These are phyloP conservation scores for Pseudococcus longispinus DNA, from an alignment of 2,888 invertebrate species.

Conservation along the genomic window DNA sequence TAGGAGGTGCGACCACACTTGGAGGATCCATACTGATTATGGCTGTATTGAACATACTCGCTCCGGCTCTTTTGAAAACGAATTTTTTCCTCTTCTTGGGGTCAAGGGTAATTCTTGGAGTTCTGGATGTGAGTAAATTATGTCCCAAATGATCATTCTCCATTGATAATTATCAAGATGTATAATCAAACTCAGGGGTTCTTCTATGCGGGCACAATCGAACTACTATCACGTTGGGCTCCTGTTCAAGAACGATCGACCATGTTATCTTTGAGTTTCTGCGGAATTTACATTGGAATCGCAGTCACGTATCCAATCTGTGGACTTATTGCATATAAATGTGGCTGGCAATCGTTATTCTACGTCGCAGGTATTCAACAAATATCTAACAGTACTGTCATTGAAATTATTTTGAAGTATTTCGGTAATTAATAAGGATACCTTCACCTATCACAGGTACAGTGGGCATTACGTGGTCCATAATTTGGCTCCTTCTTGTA, in stretches of 20 bases:
- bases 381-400: neutral
- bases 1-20: conserved; percentile 82
- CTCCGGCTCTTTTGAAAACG: conserved; percentile 67
- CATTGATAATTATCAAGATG: neutral
- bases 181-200: neutral
- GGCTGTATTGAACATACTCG: conserved; percentile 79
- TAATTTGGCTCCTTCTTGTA: neutral
- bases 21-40: conserved; percentile 82
- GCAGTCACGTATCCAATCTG: neutral
- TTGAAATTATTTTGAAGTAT: neutral
- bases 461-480: neutral
- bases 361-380: conserved; percentile 59
- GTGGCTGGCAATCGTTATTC: neutral
- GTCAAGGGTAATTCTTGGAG: neutral
- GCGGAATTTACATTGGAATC: neutral
- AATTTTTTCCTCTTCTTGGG: neutral
- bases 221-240: neutral
- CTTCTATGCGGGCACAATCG: neutral
- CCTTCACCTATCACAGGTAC: neutral
- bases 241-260: neutral
- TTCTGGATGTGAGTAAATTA: neutral
- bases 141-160: neutral
- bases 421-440: neutral
- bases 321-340: neutral
- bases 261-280: neutral